A percentile compares a stretch with the other conserved stretches of the same genome.
Evolutionary conservation across 2,888 invertebrate genomes (phyloP).

Genomic region (Parnassius smintheus): DNA sequence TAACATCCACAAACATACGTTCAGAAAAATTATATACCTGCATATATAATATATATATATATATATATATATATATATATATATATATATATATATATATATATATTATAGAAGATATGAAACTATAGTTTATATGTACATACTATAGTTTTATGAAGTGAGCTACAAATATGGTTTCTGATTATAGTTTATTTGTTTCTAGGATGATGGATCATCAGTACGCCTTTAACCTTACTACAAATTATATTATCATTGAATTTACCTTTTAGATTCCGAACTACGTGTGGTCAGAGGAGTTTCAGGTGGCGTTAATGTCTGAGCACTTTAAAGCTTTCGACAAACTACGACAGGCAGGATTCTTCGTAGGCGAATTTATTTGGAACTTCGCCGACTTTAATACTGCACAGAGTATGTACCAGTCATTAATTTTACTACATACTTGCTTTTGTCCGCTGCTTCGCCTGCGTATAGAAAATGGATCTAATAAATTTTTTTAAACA

Average conservation of each 20-base stretch:
- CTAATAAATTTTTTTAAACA: too few relatives aligned
- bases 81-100: background rate
- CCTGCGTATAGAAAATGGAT: too few relatives aligned
- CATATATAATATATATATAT: background rate
- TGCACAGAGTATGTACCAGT: constrained; percentile 85
- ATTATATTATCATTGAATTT: constrained; percentile 1
- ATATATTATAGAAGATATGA: too few relatives aligned
- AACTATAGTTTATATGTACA: too few relatives aligned
- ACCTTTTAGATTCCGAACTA: constrained; percentile 85
- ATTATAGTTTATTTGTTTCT: too few relatives aligned
- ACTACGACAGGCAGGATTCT: constrained; percentile 87
- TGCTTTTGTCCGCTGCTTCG: too few relatives aligned
- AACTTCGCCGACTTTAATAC: constrained; percentile 99
- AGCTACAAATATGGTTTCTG: too few relatives aligned
- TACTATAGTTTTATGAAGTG: too few relatives aligned
- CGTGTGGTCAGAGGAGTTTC: constrained; percentile 98
- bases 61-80: background rate
- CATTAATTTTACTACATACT: too few relatives aligned
- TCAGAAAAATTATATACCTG: too few relatives aligned
- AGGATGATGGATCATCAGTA: background rate
- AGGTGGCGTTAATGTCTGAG: constrained; percentile 89
- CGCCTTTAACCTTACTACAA: too few relatives aligned
- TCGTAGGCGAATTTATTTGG: constrained; percentile 99
- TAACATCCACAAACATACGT: too few relatives aligned
- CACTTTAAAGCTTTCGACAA: constrained; percentile 96